These are phyloP conservation scores for Australoheros scitulus DNA, from an alignment of 2,113 vertebrate genomes.

Conservation along the genomic window DNA sequence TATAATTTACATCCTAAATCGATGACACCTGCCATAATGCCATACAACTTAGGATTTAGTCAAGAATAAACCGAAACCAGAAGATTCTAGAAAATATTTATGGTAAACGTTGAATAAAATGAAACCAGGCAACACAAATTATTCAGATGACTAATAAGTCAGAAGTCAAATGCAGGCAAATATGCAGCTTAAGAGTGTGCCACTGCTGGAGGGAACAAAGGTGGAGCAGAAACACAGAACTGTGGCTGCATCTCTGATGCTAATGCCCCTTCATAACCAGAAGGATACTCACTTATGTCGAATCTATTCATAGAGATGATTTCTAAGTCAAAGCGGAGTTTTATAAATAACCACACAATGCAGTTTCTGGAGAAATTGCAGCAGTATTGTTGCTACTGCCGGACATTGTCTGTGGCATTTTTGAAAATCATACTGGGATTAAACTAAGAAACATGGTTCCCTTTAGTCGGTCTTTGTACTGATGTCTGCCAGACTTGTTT, in stretches of 20 bases:
- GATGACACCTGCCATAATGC: neutral
- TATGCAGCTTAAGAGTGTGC: neutral
- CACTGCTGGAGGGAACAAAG: neutral
- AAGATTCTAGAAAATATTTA: neutral
- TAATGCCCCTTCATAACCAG: neutral
- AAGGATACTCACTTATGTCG: neutral
- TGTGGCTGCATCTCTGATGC: neutral
- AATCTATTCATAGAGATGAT: neutral
- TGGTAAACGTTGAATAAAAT: accelerated
- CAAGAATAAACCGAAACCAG: neutral
- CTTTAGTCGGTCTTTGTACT: neutral
- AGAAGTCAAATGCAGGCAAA: neutral
- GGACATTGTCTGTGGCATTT: accelerated
- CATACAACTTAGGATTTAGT: neutral
- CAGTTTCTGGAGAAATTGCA: neutral
- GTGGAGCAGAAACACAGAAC: neutral
- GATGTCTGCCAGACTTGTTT: neutral
- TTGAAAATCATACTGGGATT: neutral
- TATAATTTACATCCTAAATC: neutral
- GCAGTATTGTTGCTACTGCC: neutral
- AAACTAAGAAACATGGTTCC: no score
- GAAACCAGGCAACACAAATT: neutral
- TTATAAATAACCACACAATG: neutral
- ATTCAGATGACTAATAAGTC: neutral
- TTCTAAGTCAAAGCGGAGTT: neutral